Percentiles rank a stretch among this genome's conserved stretches.
Evolutionary conservation across 2,797 vertebrate genomes (phyloP).

Genomic region (Xenentodon cancila): DNA sequence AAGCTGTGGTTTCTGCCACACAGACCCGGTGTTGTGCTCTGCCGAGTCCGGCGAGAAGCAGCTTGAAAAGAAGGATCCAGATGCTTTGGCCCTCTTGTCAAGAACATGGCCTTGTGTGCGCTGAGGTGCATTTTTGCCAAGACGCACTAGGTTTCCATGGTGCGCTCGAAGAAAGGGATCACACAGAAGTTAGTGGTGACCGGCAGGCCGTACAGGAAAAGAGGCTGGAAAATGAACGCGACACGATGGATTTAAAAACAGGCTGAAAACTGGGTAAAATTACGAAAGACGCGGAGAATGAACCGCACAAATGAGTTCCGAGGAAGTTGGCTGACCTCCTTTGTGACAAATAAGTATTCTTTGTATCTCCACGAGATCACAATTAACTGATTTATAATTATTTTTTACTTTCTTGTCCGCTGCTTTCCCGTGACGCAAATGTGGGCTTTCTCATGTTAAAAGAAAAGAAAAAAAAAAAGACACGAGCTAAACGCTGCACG

Average conservation of each 20-base stretch:
- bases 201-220: constrained; percentile 81
- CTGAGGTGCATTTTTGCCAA: constrained; percentile 87
- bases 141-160: constrained; percentile 84
- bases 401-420: constrained; percentile 8
- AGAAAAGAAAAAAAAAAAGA: background rate
- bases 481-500: background rate
- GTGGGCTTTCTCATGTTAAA: too few species aligned
- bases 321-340: constrained; percentile 70
- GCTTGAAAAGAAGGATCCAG: constrained; percentile 78
- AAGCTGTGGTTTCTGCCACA: constrained; percentile 79
- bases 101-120: constrained; percentile 86
- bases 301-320: constrained; percentile 58
- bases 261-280: constrained; percentile 23
- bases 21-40: constrained; percentile 83
- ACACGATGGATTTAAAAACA: constrained; percentile 63
- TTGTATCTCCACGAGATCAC: constrained; percentile 52
- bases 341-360: constrained; percentile 54
- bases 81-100: constrained; percentile 81
- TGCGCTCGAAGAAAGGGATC: constrained; percentile 83
- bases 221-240: constrained; percentile 62
- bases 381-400: constrained; percentile 30
- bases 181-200: constrained; percentile 80
- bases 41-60: constrained; percentile 67
- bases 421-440: constrained; percentile 2
- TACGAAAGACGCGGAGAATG: constrained; percentile 33